Evolutionary conservation across 2,113 vertebrate species (phyloP).

Genomic region (Petrocephalus microphthalmus): DNA sequence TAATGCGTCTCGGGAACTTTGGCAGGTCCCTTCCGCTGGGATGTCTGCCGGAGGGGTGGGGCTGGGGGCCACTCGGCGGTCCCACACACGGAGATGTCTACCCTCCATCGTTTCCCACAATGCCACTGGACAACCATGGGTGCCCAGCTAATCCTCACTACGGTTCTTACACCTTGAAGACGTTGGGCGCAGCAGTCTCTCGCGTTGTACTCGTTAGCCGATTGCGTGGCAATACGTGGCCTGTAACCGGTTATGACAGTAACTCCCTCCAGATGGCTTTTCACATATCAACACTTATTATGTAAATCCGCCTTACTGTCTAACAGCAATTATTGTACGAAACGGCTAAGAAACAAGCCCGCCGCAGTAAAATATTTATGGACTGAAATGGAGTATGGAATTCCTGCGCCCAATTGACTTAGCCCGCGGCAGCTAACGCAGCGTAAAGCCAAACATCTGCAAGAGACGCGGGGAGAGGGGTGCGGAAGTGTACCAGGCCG

Average conservation of each 20-base stretch:
- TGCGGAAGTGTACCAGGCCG: constrained; percentile 36
- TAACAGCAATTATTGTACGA: constrained; percentile 6
- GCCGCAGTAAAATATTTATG: not conserved
- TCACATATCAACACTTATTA: constrained; percentile 9
- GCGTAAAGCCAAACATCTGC: constrained; percentile 48
- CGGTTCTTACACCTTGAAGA: not conserved
- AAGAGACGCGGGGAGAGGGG: constrained; percentile 27
- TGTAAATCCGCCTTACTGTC: not conserved
- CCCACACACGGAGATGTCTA: constrained; percentile 72
- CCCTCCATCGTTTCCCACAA: constrained; percentile 36
- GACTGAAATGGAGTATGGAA: not conserved
- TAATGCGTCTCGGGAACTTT: constrained; percentile 41
- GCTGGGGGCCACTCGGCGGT: constrained; percentile 47
- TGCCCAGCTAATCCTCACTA: not conserved
- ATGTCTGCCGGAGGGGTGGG: constrained; percentile 46
- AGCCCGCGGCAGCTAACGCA: constrained; percentile 15
- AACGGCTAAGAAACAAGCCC: not conserved
- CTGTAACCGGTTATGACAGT: constrained; percentile 2
- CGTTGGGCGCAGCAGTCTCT: not conserved
- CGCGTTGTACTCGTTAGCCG: not conserved
- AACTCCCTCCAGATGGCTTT: constrained; percentile 9
- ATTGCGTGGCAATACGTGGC: not conserved
- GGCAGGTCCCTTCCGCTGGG: constrained; percentile 54
- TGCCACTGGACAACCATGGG: not conserved
- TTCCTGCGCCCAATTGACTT: constrained; percentile 8